Conservation (phyloP, 2,113 vertebrate genomes). For the Stercorarius parasiticus region DNA sequence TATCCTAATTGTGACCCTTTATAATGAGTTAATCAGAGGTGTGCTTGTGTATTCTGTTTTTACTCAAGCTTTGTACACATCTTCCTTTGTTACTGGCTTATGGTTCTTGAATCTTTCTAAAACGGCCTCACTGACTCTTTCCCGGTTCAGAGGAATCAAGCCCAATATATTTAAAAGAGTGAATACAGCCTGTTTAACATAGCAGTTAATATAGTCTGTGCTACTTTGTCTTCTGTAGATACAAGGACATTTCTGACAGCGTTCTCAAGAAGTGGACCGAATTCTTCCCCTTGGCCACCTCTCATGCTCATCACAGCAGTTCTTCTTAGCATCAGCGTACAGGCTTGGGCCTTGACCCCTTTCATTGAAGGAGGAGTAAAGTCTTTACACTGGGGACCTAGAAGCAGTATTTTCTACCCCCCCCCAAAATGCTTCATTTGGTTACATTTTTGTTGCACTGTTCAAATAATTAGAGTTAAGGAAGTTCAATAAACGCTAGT, state of each 20-base stretch:
- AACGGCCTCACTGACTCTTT: background rate
- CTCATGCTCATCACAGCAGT: background rate
- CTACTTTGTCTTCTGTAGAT: background rate
- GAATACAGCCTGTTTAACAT: background rate
- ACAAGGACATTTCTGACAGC: background rate
- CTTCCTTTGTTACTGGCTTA: background rate
- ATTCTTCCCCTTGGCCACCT: background rate
- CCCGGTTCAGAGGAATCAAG: background rate
- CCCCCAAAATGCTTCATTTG: background rate
- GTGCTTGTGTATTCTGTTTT: background rate
- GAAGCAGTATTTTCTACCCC: background rate
- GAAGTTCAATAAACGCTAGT: background rate
- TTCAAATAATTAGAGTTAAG: slow-evolving; percentile 31
- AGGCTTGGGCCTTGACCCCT: background rate
- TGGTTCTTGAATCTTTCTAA: background rate
- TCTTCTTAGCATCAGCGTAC: background rate
- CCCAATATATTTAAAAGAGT: background rate
- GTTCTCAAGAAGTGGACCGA: background rate
- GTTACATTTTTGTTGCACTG: background rate
- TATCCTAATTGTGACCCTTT: background rate
- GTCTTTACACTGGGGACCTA: background rate
- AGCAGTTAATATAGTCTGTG: background rate
- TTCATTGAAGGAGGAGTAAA: background rate
- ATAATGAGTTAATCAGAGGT: background rate
- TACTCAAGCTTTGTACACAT: background rate